phyloP scores from a whole-genome alignment of 2,797 vertebrate genomes.

The Bucorvus abyssinicus region DNA sequence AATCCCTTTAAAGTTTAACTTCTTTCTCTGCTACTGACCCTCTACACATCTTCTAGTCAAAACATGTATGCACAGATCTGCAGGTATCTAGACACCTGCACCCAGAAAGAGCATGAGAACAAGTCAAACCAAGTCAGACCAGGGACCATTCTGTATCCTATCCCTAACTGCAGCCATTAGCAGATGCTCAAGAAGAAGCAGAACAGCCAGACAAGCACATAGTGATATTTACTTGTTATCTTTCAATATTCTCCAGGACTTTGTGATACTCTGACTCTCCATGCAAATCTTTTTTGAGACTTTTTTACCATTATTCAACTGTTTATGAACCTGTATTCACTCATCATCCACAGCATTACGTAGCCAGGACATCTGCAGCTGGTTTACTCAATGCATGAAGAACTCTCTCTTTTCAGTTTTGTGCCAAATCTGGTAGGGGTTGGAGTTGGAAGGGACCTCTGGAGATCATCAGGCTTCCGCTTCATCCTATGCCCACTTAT shows the following conservation, averaged over 20 bases:
- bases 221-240: background rate
- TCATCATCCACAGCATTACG: background rate
- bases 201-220: background rate
- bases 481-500: background rate
- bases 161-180: background rate
- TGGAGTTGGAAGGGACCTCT: too few relatives aligned
- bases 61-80: background rate
- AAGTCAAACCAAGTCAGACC: background rate
- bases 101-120: background rate
- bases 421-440: background rate
- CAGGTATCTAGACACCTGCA: background rate
- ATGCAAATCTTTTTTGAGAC: background rate
- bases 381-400: background rate
- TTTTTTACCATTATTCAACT: background rate
- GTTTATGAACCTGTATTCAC: background rate
- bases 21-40: background rate
- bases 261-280: background rate
- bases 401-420: background rate
- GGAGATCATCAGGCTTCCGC: background rate
- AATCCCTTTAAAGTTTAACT: background rate
- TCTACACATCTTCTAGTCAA: background rate
- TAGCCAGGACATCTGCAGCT: background rate
- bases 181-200: background rate
- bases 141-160: background rate
- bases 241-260: background rate